Base-by-base conservation (phyloP, 1,140 invertebrate genomes). In the Papilio glaucus region DNA sequence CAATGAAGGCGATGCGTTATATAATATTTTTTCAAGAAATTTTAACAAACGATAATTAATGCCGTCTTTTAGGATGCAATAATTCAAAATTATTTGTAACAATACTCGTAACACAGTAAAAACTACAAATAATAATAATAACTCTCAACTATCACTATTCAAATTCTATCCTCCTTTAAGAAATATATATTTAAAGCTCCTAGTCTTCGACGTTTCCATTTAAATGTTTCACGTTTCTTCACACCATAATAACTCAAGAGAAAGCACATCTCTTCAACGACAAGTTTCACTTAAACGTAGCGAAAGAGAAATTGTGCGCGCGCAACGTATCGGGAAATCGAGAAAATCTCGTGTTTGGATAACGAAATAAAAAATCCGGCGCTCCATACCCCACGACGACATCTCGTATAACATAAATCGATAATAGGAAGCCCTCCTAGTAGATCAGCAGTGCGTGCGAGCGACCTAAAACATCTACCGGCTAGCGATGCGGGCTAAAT, bases 391-490 rank as follows among this genome's bases (percentile, higher is more conserved):
- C 81, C 80, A 82, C 79, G 77, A 76, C 60, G 73, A 71, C 82
- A 80, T 85, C 81, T 84, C 84, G 81, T 79, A 85, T 80, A 83
- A 90, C 87, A 89, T 90, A 87, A 91, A 90, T 91, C 89, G 90
- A 92, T 92, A 90, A 87, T 90, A 91, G 90, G 89, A 91, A 91
- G 85, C 88, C 88, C 89, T 91, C 88, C 88, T 88, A 91, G 83
- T 91, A 91, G 89, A 90, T 92, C 89, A 91, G 86, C 88, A 89
- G 90, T 92, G 90, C 90, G 89, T 91, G 88, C 88, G 85, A 85
- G 82, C 90, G 90, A 92, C 90, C 90, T 90, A 91, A 90, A 86
- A 92, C 90, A 90, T 88, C 89, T 86, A 91, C 88, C 78, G 79
- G 83, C 86, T 85, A 82, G 88, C 88, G 84, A 91, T 89, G 88